Base-by-base conservation (phyloP, 2,113 vertebrate species). In the Actenoides lindsayi region DNA sequence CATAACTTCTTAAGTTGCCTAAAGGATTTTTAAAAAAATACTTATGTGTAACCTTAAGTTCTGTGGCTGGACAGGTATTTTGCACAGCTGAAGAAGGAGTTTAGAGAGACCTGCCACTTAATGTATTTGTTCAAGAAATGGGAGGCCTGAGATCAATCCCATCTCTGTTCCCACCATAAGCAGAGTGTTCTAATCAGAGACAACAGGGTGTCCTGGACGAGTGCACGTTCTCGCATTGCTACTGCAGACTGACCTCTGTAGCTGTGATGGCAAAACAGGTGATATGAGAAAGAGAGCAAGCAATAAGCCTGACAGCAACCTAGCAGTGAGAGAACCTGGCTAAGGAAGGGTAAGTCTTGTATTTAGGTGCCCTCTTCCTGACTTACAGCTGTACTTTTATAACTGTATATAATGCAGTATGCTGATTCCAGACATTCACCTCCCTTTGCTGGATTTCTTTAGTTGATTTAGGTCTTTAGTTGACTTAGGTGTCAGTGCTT, bases 191-290 rank as follows among this genome's bases (percentile, higher is more conserved):
- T 77, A 77, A 62, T 4, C 41, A 60, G 64, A 48, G 59, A 28
- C 0, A 2, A 48, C 9, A 60, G 30, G 13, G 16, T 59, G 6
- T 37, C 25, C 64, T 5, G 7, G 46, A 18, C 0, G 1, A 19
- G 8, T 41, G 25, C 25, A 46, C 0, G 1, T 11, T 63, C 31
- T 70, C 0, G 0, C 9, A 8, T 21, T 28, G 7, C n/a, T 63
- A 2, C 27, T 62, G 18, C 48, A 30, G 23, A 31, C 2, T 10
- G 35, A 20, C 6, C 35, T 57, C 76, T 21, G 31, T 16, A 33
- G 37, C 42, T 46, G 50, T 39, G 42, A 21, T 16, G 28, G 20
- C 42, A 64, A 75, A 76, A 42, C 0, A 0, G 17, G 6, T 37
- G 9, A 6, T 78, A 41, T 42, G 13, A 44, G 39, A 50, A 19